Percentiles rank a stretch among this genome's conserved stretches.
These are phyloP conservation scores for Acanthiza pusilla DNA, from an alignment of 2,797 vertebrate species.

Conservation along the genomic window DNA sequence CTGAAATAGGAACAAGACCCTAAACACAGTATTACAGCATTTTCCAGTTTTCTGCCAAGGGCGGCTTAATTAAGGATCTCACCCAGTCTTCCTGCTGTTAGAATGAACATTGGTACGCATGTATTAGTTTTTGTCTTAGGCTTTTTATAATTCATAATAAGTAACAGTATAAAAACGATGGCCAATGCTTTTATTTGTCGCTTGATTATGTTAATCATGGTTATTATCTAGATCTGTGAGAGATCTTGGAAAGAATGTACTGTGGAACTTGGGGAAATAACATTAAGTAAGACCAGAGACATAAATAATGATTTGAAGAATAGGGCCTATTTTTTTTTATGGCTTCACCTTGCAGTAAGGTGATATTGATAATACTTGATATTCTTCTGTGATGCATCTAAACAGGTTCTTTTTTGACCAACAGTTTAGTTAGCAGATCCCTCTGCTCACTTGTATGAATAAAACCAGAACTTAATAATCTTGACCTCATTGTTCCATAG, in stretches of 20 bases:
- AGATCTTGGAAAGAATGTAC: background rate
- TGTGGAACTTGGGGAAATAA: background rate
- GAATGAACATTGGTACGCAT: background rate
- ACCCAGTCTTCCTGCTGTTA: background rate
- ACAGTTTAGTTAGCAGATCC: background rate
- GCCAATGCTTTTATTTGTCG: background rate
- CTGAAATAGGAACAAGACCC: background rate
- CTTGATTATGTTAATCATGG: background rate
- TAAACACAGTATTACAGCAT: background rate
- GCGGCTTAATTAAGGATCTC: background rate
- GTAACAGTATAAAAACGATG: background rate
- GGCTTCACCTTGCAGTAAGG: background rate
- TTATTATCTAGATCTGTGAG: background rate
- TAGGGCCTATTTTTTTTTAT: background rate
- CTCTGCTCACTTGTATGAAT: background rate
- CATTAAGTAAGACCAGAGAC: background rate
- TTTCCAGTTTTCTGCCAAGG: background rate
- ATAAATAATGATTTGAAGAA: background rate
- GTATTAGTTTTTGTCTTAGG: background rate
- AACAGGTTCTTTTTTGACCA: background rate
- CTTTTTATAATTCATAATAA: background rate
- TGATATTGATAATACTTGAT: background rate
- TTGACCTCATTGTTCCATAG: background rate
- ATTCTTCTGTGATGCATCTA: background rate
- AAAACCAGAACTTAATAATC: background rate